These are phyloP conservation scores for Nixonia krombeini DNA, from an alignment of 1,140 invertebrate species.

Conservation along the genomic window DNA sequence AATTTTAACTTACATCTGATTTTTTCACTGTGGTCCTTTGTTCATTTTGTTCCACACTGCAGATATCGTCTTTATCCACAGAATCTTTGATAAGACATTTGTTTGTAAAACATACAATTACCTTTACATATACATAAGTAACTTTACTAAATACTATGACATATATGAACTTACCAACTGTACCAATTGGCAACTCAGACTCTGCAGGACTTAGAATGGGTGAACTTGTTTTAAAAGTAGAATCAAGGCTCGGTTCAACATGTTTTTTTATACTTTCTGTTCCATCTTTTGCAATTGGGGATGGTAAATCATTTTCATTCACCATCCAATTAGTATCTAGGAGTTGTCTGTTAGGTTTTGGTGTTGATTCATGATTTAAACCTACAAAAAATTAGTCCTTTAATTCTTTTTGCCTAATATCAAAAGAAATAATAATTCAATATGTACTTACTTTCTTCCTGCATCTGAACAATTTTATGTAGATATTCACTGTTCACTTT, in stretches of 20 bases:
- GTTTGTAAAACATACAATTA: constrained; percentile 4
- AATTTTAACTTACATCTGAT: too few relatives aligned
- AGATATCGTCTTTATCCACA: too few relatives aligned
- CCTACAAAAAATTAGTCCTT: too few relatives aligned
- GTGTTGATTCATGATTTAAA: constrained; percentile 6
- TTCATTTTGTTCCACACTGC: too few relatives aligned
- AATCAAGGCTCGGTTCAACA: constrained; percentile 6
- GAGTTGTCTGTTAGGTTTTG: constrained; percentile 13
- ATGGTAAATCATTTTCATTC: constrained; percentile 49
- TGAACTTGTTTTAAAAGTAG: constrained; percentile 57
- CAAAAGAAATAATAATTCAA: too few relatives aligned
- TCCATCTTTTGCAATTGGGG: constrained; percentile 57
- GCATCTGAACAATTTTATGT: constrained; percentile 54
- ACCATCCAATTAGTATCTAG: constrained; percentile 56
- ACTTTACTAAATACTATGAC: neutral
- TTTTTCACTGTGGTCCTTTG: too few relatives aligned
- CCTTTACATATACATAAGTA: neutral
- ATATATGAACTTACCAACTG: constrained; percentile 40
- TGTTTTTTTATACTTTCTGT: constrained; percentile 17
- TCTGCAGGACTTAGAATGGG: constrained; percentile 51
- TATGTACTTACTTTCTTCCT: constrained; percentile 60
- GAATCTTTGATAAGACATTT: neutral
- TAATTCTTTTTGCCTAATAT: too few relatives aligned
- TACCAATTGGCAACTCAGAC: constrained; percentile 49
- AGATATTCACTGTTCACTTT: constrained; percentile 56